phyloP scores from a whole-genome alignment of 2,888 invertebrate genomes.

The Argynnis bischoffii region DNA sequence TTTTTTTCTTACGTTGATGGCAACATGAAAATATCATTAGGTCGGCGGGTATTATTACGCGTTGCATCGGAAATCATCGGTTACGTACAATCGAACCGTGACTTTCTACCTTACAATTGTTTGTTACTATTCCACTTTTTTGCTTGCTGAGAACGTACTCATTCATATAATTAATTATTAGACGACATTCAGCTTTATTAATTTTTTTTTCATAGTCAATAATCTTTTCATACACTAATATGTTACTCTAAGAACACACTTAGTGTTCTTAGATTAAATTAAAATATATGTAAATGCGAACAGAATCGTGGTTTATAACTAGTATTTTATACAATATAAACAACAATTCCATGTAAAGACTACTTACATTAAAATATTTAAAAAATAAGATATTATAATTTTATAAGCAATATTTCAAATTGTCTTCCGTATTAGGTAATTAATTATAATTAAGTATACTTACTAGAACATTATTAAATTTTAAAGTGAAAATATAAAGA shows the following conservation, averaged over 20 bases:
- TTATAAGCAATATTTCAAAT: no score
- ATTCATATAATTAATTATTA: slow-evolving; percentile 28
- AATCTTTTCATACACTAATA: not conserved
- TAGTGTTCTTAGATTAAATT: not conserved
- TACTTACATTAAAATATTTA: no score
- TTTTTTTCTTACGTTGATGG: not conserved
- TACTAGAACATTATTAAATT: not conserved
- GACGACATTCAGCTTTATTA: slow-evolving; percentile 16
- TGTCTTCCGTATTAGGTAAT: not conserved
- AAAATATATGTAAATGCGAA: no score
- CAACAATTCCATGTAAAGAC: no score
- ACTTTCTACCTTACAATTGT: slow-evolving; percentile 51
- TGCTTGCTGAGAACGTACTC: slow-evolving; percentile 45
- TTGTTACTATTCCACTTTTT: slow-evolving; percentile 44
- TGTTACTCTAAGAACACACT: not conserved
- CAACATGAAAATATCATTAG: slow-evolving; percentile 22
- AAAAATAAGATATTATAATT: no score
- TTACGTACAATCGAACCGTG: slow-evolving; percentile 52
- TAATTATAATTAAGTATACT: slow-evolving; percentile 2
- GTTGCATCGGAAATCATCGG: slow-evolving; percentile 66
- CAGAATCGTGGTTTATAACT: no score
- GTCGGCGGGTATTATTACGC: slow-evolving; percentile 53
- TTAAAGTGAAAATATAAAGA: not conserved
- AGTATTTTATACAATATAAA: no score
- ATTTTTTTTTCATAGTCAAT: not conserved